A percentile compares a stretch with the other conserved stretches of the same genome.
These are phyloP conservation scores for Fistularia tabacaria DNA, from an alignment of 2,797 vertebrate genomes.

Conservation along the genomic window DNA sequence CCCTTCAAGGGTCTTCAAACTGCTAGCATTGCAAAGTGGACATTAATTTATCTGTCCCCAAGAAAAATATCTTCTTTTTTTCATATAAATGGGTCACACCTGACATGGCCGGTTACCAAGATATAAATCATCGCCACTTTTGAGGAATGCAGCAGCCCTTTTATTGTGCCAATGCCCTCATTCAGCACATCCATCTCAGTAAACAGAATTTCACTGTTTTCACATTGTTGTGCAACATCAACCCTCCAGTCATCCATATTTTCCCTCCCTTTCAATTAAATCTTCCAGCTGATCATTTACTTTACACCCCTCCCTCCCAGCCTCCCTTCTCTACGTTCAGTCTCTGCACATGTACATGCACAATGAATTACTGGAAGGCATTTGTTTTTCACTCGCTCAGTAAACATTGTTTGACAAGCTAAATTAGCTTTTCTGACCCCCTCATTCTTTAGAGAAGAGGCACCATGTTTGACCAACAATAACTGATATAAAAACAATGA, in stretches of 20 bases:
- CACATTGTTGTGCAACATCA: slow-evolving; percentile 22
- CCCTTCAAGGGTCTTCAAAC: no score
- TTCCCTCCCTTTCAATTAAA: slow-evolving; percentile 43
- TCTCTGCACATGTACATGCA: slow-evolving; percentile 22
- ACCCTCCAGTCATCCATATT: slow-evolving; percentile 19
- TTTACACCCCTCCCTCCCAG: slow-evolving; percentile 21
- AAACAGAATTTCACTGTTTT: slow-evolving; percentile 29
- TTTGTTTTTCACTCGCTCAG: slow-evolving; percentile 44
- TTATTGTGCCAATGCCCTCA: slow-evolving; percentile 13
- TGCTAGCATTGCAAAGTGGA: no score
- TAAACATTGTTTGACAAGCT: slow-evolving; percentile 52
- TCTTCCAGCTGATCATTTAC: slow-evolving; percentile 44
- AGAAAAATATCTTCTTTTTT: no score
- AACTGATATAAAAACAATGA: slow-evolving; percentile 15
- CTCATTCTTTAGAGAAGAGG: slow-evolving; percentile 15
- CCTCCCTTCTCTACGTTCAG: slow-evolving; percentile 7
- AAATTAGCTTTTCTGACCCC: slow-evolving; percentile 29
- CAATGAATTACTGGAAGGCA: slow-evolving; percentile 43
- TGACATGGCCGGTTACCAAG: no score
- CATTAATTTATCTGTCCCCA: no score
- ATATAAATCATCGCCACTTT: no score
- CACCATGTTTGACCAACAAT: no score
- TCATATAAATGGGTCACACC: no score
- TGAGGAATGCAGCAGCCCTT: no score
- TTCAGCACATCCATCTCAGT: slow-evolving; percentile 8